Conservation (phyloP, 2,888 invertebrate species). For the Hybos culiciformis region DNA sequence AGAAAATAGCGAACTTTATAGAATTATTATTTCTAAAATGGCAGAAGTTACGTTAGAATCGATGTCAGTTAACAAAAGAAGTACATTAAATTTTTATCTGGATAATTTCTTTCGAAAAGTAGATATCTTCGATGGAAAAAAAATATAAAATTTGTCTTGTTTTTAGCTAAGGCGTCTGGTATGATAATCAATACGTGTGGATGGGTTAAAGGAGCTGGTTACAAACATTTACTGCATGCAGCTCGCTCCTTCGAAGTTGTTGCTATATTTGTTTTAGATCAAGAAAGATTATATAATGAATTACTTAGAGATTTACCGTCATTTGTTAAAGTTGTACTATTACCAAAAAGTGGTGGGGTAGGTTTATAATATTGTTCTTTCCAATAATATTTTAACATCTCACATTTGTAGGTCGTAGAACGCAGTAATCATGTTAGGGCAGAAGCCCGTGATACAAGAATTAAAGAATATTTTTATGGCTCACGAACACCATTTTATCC, state of each 20-base stretch:
- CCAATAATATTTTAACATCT: slow-evolving; percentile 13
- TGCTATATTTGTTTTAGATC: slow-evolving; percentile 87
- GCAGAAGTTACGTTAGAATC: slow-evolving; percentile 76
- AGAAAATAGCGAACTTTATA: slow-evolving; percentile 70
- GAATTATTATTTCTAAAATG: slow-evolving; percentile 66
- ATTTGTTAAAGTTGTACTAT: slow-evolving; percentile 80
- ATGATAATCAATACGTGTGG: slow-evolving; percentile 96
- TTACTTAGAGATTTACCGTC: slow-evolving; percentile 84
- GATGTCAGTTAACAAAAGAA: slow-evolving; percentile 75
- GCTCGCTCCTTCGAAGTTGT: slow-evolving; percentile 93
- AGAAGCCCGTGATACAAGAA: slow-evolving; percentile 64
- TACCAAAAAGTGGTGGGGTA: slow-evolving; percentile 95
- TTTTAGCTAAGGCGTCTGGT: slow-evolving; percentile 65
- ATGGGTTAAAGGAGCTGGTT: slow-evolving; percentile 89
- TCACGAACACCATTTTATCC: slow-evolving; percentile 69
- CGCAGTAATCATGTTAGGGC: slow-evolving; percentile 55
- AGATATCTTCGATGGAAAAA: background rate
- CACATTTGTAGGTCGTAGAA: slow-evolving; percentile 90
- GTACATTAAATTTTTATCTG: slow-evolving; percentile 35
- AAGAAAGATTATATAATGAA: slow-evolving; percentile 91
- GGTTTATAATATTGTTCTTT: slow-evolving; percentile 25
- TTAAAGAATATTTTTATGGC: slow-evolving; percentile 95
- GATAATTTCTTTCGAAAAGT: background rate
- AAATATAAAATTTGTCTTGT: background rate
- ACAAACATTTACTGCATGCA: slow-evolving; percentile 71